A percentile compares a stretch with the other conserved stretches of the same genome.
Evolutionary conservation across 2,797 vertebrate species (phyloP).

Genomic region (Brachyalestes nurse): DNA sequence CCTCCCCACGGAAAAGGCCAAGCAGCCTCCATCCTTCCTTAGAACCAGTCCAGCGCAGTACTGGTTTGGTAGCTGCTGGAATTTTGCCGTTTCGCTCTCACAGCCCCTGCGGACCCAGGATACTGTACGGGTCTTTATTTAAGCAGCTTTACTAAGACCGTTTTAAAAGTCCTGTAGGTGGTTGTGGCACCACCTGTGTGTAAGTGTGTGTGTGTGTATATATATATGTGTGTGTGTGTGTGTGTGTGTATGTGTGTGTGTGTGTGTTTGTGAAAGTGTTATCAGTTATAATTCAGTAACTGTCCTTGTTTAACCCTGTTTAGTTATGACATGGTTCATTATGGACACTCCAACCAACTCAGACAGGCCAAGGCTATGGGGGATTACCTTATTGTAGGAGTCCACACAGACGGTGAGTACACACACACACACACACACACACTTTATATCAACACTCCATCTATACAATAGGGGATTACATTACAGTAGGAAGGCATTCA

Average conservation of each 20-base stretch:
- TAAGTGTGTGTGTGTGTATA: neutral
- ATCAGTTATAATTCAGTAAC: slow-evolving; percentile 1
- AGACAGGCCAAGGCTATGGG: slow-evolving; percentile 95
- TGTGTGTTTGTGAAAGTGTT: neutral
- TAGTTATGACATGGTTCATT: slow-evolving; percentile 98
- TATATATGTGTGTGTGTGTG: neutral
- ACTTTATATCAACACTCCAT: slow-evolving; percentile 88
- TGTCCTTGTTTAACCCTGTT: slow-evolving; percentile 40
- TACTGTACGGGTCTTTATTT: neutral
- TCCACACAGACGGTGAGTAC: slow-evolving; percentile 90
- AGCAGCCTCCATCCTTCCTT: too few species aligned
- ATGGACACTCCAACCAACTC: slow-evolving; percentile 96
- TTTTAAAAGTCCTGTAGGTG: neutral
- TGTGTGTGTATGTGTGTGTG: neutral
- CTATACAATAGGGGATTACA: slow-evolving; percentile 93
- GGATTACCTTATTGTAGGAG: slow-evolving; percentile 93
- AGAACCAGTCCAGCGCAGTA: neutral
- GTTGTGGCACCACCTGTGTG: neutral
- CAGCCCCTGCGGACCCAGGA: too few species aligned
- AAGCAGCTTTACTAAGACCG: neutral
- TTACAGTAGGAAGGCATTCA: slow-evolving; percentile 95
- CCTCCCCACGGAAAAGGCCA: neutral
- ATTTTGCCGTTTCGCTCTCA: neutral
- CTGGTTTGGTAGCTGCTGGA: neutral
- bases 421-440: slow-evolving; percentile 10